These are phyloP conservation scores for Choristoneura rosaceana DNA, from an alignment of 2,888 invertebrate species.

Conservation along the genomic window DNA sequence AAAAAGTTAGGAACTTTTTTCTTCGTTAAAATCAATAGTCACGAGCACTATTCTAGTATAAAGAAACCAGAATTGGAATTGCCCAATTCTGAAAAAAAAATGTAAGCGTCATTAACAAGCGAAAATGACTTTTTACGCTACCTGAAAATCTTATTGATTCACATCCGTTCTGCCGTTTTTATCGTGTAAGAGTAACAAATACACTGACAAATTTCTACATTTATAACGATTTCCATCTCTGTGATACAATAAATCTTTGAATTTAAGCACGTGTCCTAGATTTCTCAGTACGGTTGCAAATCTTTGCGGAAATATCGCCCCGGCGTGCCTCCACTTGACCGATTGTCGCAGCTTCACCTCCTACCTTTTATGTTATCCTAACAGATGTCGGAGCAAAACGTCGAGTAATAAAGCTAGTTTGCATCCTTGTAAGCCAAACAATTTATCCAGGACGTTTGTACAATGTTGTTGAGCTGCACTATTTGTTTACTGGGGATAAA, in stretches of 20 bases:
- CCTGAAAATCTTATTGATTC: no score
- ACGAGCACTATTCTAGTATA: no score
- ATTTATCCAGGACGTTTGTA: slow-evolving; percentile 35
- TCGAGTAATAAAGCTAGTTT: slow-evolving; percentile 21
- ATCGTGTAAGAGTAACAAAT: no score
- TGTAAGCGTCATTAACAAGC: no score
- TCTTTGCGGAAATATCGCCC: slow-evolving; percentile 7
- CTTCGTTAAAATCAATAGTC: no score
- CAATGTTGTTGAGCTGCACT: background rate
- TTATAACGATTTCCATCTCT: no score
- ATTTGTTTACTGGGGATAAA: slow-evolving; percentile 15
- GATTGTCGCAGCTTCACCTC: slow-evolving; percentile 30
- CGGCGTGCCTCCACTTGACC: slow-evolving; percentile 5
- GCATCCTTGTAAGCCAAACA: slow-evolving; percentile 25
- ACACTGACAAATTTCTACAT: no score
- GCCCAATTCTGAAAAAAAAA: no score
- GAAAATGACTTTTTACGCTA: no score
- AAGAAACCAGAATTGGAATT: no score
- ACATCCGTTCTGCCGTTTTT: no score
- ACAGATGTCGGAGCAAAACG: slow-evolving; percentile 11
- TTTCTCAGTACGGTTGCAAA: slow-evolving; percentile 1
- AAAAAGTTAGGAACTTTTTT: no score
- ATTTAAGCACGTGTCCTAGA: background rate
- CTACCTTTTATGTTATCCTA: slow-evolving; percentile 24
- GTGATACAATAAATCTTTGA: background rate